Evolutionary conservation across 2,797 vertebrate species (phyloP).

Genomic region (Megaceryle alcyon): DNA sequence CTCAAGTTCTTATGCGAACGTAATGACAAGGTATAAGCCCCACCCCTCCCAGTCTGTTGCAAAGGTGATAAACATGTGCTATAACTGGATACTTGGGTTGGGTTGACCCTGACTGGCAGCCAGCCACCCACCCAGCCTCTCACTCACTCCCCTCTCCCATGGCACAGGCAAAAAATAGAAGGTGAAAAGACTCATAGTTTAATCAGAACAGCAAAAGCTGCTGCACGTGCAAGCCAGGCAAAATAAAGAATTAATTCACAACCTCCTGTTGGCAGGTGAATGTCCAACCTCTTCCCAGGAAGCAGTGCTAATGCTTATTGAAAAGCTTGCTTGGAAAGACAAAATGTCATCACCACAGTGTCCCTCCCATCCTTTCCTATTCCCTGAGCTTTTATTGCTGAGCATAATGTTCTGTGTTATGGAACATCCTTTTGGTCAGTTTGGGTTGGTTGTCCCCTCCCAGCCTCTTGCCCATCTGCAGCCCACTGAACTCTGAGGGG

Average conservation of each 20-base stretch:
- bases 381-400: not conserved
- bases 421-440: not conserved
- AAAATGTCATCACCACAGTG: not conserved
- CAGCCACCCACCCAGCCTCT: not conserved
- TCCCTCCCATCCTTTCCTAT: not conserved
- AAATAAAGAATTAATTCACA: not conserved
- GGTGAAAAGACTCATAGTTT: not conserved
- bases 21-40: constrained; percentile 87
- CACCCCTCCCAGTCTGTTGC: not conserved
- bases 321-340: not conserved
- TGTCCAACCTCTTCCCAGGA: not conserved
- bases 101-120: not conserved
- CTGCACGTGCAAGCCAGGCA: not conserved
- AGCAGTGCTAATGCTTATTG: not conserved
- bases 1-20: constrained; percentile 91
- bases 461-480: not conserved
- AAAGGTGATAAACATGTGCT: accelerated
- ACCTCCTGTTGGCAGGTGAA: not conserved
- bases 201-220: not conserved
- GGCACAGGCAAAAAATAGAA: not conserved
- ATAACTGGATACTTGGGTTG: not conserved
- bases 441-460: not conserved
- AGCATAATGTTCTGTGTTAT: accelerated
- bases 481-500: not conserved
- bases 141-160: not conserved